Percentiles rank a stretch among this genome's conserved stretches.
phyloP scores from a whole-genome alignment of 2,797 vertebrate species.

The Anabacerthia variegaticeps region DNA sequence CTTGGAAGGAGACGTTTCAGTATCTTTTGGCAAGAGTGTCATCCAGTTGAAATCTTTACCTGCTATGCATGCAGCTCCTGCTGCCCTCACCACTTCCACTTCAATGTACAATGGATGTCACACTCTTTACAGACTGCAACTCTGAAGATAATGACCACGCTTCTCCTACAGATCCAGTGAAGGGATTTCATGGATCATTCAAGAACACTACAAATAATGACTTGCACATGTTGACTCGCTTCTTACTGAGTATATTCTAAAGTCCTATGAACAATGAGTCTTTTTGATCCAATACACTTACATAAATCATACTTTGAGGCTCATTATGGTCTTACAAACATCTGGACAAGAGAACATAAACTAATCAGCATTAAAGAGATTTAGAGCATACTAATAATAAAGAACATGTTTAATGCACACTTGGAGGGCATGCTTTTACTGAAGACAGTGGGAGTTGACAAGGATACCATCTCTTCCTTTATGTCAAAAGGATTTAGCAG shows the following conservation, averaged over 20 bases:
- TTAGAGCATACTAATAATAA: neutral
- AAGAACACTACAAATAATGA: neutral
- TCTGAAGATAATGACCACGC: neutral
- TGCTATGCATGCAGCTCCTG: neutral
- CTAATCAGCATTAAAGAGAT: neutral
- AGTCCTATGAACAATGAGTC: neutral
- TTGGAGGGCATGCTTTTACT: neutral
- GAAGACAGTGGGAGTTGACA: neutral
- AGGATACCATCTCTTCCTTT: neutral
- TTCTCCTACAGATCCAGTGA: neutral
- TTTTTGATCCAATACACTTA: neutral
- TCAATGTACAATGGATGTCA: conserved; percentile 15
- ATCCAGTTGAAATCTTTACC: neutral
- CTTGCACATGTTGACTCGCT: neutral
- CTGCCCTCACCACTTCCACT: neutral
- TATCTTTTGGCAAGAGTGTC: neutral
- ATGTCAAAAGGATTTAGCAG: neutral
- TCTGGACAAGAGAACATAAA: neutral
- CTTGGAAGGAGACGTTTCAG: neutral
- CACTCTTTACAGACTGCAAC: neutral
- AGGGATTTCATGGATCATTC: neutral
- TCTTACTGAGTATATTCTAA: neutral
- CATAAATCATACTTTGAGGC: neutral
- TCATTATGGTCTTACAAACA: neutral
- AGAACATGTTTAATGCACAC: neutral